Evolutionary conservation across 1,140 invertebrate species (phyloP).

Genomic region (Atta colombica): DNA sequence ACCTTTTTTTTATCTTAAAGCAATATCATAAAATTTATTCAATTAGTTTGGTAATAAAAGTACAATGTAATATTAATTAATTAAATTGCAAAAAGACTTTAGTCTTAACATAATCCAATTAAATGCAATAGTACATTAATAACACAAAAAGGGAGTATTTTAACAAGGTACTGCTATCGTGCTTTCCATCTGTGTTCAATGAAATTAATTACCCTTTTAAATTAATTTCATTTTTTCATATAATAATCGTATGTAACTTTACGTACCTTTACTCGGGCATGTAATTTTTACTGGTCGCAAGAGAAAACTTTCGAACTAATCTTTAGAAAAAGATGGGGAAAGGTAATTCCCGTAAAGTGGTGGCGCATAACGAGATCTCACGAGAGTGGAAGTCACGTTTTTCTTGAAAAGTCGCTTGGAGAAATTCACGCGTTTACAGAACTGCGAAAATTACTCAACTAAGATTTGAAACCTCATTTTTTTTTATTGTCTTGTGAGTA

Average conservation of each 20-base stretch:
- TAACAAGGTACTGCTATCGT: not conserved
- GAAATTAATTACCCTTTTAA: not conserved
- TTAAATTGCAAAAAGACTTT: conserved; percentile 15
- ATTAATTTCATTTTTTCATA: conserved; percentile 31
- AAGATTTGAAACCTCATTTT: not conserved
- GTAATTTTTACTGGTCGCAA: conserved; percentile 26
- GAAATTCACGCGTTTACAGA: conserved; percentile 49
- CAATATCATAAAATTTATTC: conserved; percentile 24
- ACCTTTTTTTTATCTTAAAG: not conserved
- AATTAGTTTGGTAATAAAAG: conserved; percentile 6
- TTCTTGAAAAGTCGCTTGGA: conserved; percentile 36
- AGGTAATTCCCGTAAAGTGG: conserved; percentile 54
- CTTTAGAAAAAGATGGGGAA: not conserved
- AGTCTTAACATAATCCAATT: not conserved
- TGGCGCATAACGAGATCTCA: conserved; percentile 48
- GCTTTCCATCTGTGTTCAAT: not conserved
- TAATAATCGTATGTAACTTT: conserved; percentile 26
- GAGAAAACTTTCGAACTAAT: conserved; percentile 50
- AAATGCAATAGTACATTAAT: not conserved
- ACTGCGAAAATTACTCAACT: conserved; percentile 32
- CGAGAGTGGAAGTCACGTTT: conserved; percentile 44
- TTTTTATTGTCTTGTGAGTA: not conserved
- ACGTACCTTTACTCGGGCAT: not conserved
- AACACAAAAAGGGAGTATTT: not conserved
- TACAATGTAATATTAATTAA: conserved; percentile 11